Conservation (phyloP, 2,797 vertebrate species). For the Myotis vivesi region DNA sequence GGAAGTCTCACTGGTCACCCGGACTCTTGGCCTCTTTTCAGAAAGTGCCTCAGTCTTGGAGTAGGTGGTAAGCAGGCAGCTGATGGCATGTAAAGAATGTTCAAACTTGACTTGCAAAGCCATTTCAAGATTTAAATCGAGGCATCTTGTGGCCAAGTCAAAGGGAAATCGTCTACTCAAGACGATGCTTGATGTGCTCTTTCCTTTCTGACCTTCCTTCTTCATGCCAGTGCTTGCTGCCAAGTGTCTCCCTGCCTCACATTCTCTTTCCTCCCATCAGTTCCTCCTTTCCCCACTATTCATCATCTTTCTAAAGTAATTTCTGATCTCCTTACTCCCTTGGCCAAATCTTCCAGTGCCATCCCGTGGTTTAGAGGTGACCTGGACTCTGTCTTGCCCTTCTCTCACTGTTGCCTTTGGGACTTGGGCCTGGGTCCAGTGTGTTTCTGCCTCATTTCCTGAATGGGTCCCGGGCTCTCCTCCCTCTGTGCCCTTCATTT, state of each 20-base stretch:
- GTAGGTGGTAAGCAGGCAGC: conserved; percentile 47
- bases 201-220: neutral
- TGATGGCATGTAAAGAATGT: conserved; percentile 62
- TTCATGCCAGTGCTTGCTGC: neutral
- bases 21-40: conserved; percentile 60
- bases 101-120: conserved; percentile 56
- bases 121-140: conserved; percentile 45
- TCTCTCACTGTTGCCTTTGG: neutral
- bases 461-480: neutral
- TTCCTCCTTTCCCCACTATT: neutral
- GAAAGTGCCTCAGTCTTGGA: conserved; percentile 30
- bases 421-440: neutral
- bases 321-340: neutral
- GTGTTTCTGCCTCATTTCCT: neutral
- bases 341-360: neutral
- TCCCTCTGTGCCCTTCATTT: neutral
- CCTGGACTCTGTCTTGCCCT: neutral
- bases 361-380: neutral
- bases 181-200: neutral
- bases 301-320: neutral
- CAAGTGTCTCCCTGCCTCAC: neutral
- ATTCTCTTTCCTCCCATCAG: neutral
- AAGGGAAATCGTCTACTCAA: neutral
- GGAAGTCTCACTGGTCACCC: neutral
- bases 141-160: neutral